phyloP scores from a whole-genome alignment of 2,797 vertebrate genomes.

The Acipenser oxyrinchus region DNA sequence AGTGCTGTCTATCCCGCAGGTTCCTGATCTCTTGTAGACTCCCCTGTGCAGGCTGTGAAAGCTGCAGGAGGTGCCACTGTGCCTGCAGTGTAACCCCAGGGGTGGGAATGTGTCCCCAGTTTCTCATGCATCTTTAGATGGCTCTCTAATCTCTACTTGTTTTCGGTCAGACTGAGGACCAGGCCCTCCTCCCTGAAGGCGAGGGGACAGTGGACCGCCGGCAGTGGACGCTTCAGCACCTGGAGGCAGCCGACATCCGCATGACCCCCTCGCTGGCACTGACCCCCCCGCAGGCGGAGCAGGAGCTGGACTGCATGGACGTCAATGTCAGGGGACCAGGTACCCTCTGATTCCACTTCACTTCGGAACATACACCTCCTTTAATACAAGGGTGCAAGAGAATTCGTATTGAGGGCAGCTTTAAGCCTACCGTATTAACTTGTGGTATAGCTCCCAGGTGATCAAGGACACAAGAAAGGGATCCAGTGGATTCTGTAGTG shows the following conservation, averaged over 20 bases:
- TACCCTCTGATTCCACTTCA: constrained; percentile 28
- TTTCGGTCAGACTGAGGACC: constrained; percentile 72
- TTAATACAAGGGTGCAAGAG: constrained; percentile 8
- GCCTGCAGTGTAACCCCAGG: no score
- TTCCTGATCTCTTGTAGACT: no score
- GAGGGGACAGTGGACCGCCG: constrained; percentile 71
- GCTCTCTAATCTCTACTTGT: no score
- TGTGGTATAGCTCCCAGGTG: no score
- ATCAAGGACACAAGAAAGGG: no score
- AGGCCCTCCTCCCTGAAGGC: constrained; percentile 70
- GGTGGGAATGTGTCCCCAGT: no score
- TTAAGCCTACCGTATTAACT: not conserved
- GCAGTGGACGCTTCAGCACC: constrained; percentile 90
- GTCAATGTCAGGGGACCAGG: constrained; percentile 90
- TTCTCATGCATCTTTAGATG: no score
- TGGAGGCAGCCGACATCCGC: constrained; percentile 83
- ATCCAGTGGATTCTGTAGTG: no score
- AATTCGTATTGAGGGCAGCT: not conserved
- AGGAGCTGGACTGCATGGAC: constrained; percentile 78
- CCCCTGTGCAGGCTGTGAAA: no score
- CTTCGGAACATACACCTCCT: no score
- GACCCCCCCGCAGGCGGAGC: constrained; percentile 81
- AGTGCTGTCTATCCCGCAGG: no score
- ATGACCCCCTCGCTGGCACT: constrained; percentile 55
- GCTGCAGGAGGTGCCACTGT: no score